phyloP scores from a whole-genome alignment of 1,140 invertebrate species.

The Panagrolaimus sp. region DNA sequence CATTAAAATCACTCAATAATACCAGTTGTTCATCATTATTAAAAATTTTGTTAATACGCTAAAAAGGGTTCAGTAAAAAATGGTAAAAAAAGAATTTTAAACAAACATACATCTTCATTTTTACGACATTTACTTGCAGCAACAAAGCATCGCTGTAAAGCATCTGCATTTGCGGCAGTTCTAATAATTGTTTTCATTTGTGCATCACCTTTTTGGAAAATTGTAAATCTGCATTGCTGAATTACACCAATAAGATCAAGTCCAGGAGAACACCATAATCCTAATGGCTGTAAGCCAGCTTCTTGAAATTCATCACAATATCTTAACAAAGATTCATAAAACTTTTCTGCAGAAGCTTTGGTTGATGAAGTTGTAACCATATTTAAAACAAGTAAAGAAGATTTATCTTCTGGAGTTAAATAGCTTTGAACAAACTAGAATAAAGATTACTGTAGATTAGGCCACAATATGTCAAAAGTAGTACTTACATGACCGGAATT shows the following conservation, averaged over 20 bases:
- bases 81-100: too few species aligned
- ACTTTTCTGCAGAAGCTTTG: neutral
- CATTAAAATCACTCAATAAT: too few species aligned
- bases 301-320: conserved; percentile 13
- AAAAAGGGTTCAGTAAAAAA: too few species aligned
- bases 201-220: neutral
- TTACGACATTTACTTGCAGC: neutral
- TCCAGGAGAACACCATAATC: neutral
- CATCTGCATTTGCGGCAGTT: neutral
- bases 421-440: too few species aligned
- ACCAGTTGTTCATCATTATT: too few species aligned
- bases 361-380: too few species aligned
- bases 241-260: conserved; percentile 1
- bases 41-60: too few species aligned
- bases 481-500: neutral
- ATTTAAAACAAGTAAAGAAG: too few species aligned
- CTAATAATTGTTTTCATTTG: conserved; percentile 4
- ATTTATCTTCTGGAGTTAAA: too few species aligned
- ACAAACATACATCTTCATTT: neutral
- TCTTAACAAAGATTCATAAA: neutral
- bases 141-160: neutral
- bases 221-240: neutral
- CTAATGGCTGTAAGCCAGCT: neutral
- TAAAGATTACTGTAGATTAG: too few species aligned
- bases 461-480: too few species aligned